A percentile compares a stretch with the other conserved stretches of the same genome.
phyloP scores from a whole-genome alignment of 2,113 vertebrate genomes.

The Copsychus sechellarum region DNA sequence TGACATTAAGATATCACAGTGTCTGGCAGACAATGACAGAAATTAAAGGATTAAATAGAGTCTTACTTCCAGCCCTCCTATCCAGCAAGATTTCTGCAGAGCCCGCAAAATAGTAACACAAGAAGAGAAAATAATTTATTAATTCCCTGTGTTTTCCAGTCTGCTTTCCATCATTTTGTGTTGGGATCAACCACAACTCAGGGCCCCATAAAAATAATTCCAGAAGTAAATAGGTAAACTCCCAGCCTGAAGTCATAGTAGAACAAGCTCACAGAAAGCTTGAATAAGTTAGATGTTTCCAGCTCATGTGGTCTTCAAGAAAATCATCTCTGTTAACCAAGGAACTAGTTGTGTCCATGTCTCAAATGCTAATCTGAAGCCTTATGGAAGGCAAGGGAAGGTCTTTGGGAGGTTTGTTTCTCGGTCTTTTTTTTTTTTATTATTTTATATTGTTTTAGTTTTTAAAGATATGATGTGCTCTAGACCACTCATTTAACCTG shows the following conservation, averaged over 20 bases:
- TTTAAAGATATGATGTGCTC: neutral
- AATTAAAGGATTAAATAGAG: neutral
- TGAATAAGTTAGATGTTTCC: neutral
- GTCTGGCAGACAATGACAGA: neutral
- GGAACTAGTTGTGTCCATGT: neutral
- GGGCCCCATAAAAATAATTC: neutral
- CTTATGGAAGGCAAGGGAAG: neutral
- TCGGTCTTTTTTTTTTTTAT: rapidly evolving
- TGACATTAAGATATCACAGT: neutral
- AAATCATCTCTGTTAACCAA: neutral
- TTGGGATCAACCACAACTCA: neutral
- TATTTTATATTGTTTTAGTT: neutral
- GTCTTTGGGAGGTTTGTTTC: neutral
- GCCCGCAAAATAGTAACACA: neutral
- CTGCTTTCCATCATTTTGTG: neutral
- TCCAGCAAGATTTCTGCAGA: neutral
- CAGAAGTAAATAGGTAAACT: neutral
- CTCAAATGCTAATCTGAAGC: neutral
- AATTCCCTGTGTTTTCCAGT: neutral
- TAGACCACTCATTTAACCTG: neutral
- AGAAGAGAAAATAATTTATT: neutral
- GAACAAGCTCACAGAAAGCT: neutral
- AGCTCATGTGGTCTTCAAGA: neutral
- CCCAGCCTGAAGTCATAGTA: neutral
- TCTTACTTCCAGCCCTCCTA: neutral